Evolutionary conservation across 2,888 invertebrate species (phyloP).

Genomic region (Cephus pygmeus): DNA sequence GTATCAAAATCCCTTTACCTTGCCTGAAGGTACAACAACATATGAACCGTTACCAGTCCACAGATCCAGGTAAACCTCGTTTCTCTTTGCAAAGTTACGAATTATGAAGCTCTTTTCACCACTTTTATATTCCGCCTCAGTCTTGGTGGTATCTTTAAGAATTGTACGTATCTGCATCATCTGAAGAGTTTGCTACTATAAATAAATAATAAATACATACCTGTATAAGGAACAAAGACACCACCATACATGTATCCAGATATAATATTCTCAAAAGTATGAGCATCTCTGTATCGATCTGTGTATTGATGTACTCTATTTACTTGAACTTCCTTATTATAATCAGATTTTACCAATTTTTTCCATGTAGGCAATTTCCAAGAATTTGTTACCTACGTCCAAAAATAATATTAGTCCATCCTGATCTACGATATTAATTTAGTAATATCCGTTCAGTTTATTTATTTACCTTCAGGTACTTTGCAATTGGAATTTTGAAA

Average conservation of each 20-base stretch:
- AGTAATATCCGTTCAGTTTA: neutral
- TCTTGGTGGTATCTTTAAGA: neutral
- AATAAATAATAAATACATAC: neutral
- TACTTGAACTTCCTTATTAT: neutral
- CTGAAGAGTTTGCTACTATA: neutral
- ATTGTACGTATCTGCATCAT: neutral
- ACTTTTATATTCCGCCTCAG: neutral
- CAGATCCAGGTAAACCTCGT: neutral
- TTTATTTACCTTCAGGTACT: neutral
- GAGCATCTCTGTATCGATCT: neutral
- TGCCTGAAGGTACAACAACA: neutral
- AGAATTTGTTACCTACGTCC: neutral
- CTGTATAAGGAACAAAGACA: neutral
- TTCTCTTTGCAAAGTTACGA: neutral
- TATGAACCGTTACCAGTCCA: neutral
- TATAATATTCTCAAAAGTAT: neutral
- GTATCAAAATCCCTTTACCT: neutral
- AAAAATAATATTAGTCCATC: neutral
- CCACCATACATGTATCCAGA: neutral
- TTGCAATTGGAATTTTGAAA: neutral
- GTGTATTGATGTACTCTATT: neutral
- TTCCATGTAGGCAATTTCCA: neutral
- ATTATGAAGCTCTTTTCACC: neutral
- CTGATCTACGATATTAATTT: neutral
- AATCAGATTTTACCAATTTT: neutral